These are phyloP conservation scores for Drosophila siamana DNA, from an alignment of 2,888 invertebrate species.

Conservation along the genomic window DNA sequence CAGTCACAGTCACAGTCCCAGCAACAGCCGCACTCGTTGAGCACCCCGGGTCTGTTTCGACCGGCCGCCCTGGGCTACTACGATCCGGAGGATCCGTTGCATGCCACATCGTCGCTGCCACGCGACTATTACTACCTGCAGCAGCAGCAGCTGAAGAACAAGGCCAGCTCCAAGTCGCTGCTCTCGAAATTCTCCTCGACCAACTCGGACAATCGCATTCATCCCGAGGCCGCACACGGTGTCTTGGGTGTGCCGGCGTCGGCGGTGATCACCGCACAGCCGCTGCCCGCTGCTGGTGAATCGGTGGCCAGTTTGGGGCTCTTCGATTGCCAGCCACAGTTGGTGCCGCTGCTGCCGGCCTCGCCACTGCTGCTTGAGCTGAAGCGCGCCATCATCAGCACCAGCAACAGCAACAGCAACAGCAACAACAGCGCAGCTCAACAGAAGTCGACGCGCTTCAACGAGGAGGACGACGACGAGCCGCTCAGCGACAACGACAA, in stretches of 20 bases:
- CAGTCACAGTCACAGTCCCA: conserved; percentile 50
- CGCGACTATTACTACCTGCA: conserved; percentile 84
- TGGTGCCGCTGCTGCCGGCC: conserved; percentile 56
- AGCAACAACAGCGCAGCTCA: conserved; percentile 8
- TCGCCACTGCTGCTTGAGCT: conserved; percentile 78
- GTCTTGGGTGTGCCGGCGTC: conserved; percentile 66
- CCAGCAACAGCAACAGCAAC: conserved; percentile 10
- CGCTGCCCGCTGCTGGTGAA: conserved; percentile 55
- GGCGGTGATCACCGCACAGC: conserved; percentile 80
- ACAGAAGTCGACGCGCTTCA: conserved; percentile 23
- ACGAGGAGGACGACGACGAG: conserved; percentile 47
- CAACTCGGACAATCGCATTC: conserved; percentile 83
- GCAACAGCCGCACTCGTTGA: conserved; percentile 68
- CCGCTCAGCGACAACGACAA: conserved; percentile 27
- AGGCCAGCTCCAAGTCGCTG: conserved; percentile 80
- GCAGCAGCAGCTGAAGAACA: conserved; percentile 83
- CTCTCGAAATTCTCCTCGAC: conserved; percentile 83
- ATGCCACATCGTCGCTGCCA: conserved; percentile 81
- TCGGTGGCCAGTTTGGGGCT: conserved; percentile 59
- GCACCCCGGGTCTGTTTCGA: conserved; percentile 69
- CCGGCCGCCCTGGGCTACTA: conserved; percentile 68
- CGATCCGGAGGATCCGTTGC: conserved; percentile 76
- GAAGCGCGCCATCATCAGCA: conserved; percentile 81
- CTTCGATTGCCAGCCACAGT: conserved; percentile 77
- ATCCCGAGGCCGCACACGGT: conserved; percentile 73